These are phyloP conservation scores for Trichonephila clavata DNA, from an alignment of 1,140 invertebrate genomes.

Conservation along the genomic window DNA sequence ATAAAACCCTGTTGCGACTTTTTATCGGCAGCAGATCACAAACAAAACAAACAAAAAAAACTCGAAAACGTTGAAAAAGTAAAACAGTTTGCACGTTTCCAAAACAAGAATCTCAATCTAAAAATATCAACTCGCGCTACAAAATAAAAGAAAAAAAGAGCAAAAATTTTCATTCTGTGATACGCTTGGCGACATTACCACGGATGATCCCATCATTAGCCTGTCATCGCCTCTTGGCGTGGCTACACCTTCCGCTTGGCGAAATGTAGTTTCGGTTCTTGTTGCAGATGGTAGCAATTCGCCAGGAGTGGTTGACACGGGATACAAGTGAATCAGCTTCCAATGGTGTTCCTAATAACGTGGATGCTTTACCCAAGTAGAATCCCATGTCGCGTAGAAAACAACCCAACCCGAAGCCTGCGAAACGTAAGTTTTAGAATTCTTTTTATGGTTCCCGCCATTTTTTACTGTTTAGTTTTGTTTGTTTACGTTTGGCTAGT, in stretches of 20 bases:
- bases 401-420: constrained; percentile 66
- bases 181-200: constrained; percentile 29
- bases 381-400: constrained; percentile 68
- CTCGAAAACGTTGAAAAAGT: neutral
- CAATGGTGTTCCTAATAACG: constrained; percentile 33
- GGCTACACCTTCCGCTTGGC: constrained; percentile 4
- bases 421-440: constrained; percentile 54
- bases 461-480: neutral
- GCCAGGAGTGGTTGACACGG: constrained; percentile 47
- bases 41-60: neutral
- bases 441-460: neutral
- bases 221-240: constrained; percentile 26
- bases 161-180: constrained; percentile 3
- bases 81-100: constrained; percentile 13
- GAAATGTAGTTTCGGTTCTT: constrained; percentile 15
- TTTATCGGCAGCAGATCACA: constrained; percentile 29
- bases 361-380: constrained; percentile 35
- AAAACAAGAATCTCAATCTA: constrained; percentile 24
- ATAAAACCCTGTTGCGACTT: neutral
- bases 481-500: neutral
- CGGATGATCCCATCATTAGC: constrained; percentile 9
- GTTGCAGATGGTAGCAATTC: neutral
- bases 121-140: constrained; percentile 1
- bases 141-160: neutral
- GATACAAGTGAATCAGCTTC: constrained; percentile 54